Percentiles rank a stretch among this genome's conserved stretches.
phyloP scores from a whole-genome alignment of 2,888 invertebrate genomes.

The Atrina japonica region DNA sequence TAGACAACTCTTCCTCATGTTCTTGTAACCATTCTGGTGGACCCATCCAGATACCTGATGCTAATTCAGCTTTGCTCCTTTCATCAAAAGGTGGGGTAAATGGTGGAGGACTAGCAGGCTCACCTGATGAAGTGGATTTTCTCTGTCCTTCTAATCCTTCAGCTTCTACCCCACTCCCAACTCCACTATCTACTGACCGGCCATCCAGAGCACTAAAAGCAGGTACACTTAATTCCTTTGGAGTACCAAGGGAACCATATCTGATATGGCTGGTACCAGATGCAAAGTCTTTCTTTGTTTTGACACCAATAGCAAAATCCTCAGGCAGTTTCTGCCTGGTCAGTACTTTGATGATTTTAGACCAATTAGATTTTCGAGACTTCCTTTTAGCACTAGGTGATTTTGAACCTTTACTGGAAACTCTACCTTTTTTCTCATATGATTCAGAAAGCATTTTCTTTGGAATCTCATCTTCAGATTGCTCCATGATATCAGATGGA shows the following conservation, averaged over 20 bases:
- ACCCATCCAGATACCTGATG: slow-evolving; percentile 73
- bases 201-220: slow-evolving; percentile 52
- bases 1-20: slow-evolving; percentile 60
- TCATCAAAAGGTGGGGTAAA: slow-evolving; percentile 51
- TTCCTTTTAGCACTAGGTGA: slow-evolving; percentile 67
- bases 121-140: slow-evolving; percentile 65
- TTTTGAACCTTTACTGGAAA: slow-evolving; percentile 57
- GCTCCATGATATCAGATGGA: slow-evolving; percentile 68
- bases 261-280: slow-evolving; percentile 47
- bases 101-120: slow-evolving; percentile 65
- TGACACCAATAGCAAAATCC: slow-evolving; percentile 67
- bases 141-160: slow-evolving; percentile 60
- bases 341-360: slow-evolving; percentile 93
- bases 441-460: slow-evolving; percentile 49
- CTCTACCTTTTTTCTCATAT: slow-evolving; percentile 48
- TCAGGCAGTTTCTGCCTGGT: slow-evolving; percentile 79
- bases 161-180: slow-evolving; percentile 65
- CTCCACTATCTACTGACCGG: slow-evolving; percentile 67
- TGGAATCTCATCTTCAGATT: slow-evolving; percentile 59
- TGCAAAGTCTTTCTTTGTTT: slow-evolving; percentile 64
- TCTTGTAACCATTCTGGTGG: slow-evolving; percentile 75
- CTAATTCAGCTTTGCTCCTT: slow-evolving; percentile 32
- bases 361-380: slow-evolving; percentile 89
- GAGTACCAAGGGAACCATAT: slow-evolving; percentile 39
- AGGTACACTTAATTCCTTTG: slow-evolving; percentile 59